Evolutionary conservation across 1,140 invertebrate species (phyloP).

Genomic region (Sycobia sp.): DNA sequence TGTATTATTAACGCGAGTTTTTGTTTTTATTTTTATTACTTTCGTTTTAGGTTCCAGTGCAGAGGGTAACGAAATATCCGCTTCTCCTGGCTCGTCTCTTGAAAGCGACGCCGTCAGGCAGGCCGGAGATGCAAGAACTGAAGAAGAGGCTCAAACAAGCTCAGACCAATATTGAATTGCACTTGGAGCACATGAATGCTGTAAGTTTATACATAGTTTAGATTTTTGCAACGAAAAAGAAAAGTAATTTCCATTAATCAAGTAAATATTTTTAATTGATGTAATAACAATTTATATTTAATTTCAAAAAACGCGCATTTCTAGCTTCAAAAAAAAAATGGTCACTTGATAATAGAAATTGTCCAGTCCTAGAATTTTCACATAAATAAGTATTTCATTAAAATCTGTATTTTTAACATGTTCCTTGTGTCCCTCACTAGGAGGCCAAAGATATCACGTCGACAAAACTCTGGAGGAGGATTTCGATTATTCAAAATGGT

Average conservation of each 20-base stretch:
- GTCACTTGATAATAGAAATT: no score
- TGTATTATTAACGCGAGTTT: not conserved
- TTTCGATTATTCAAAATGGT: slow-evolving; percentile 77
- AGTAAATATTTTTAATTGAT: no score
- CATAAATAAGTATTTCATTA: no score
- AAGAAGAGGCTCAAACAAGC: slow-evolving; percentile 80
- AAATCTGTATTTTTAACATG: no score
- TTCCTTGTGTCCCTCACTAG: no score
- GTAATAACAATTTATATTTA: no score
- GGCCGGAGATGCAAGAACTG: slow-evolving; percentile 70
- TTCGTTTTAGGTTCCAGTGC: slow-evolving; percentile 76
- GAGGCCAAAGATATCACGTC: slow-evolving; percentile 86
- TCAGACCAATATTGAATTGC: slow-evolving; percentile 89
- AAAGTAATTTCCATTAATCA: not conserved
- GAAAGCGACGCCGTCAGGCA: slow-evolving; percentile 81
- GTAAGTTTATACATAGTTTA: slow-evolving; percentile 48
- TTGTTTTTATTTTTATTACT: no score
- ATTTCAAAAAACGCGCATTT: no score
- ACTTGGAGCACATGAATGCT: slow-evolving; percentile 93
- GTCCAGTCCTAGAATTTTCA: no score
- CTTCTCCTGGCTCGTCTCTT: slow-evolving; percentile 85
- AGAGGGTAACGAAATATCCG: slow-evolving; percentile 91
- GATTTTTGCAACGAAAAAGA: not conserved
- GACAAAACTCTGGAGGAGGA: slow-evolving; percentile 86
- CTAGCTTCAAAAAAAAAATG: no score